A percentile compares a stretch with the other conserved stretches of the same genome.
phyloP scores from a whole-genome alignment of 2,113 vertebrate genomes.

The Natator depressus region DNA sequence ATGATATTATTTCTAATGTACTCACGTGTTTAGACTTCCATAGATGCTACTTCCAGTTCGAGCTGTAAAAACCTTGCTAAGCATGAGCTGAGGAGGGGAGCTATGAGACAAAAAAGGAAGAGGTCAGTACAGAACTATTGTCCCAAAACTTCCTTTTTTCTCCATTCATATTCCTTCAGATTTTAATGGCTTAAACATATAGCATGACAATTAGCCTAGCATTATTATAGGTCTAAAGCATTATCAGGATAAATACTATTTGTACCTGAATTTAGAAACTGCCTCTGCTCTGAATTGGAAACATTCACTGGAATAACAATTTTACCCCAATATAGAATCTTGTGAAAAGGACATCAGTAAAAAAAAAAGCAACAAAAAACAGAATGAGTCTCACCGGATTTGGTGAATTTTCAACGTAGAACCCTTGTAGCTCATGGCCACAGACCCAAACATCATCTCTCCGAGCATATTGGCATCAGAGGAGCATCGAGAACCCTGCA shows the following conservation, averaged over 20 bases:
- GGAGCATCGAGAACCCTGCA: conserved; percentile 89
- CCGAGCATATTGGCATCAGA: conserved; percentile 98
- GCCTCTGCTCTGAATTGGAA: background rate
- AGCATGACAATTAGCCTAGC: background rate
- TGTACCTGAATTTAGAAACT: background rate
- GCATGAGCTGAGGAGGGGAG: conserved; percentile 97
- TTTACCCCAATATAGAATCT: background rate
- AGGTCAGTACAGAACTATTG: background rate
- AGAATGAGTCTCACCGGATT: conserved; percentile 86
- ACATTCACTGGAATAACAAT: background rate
- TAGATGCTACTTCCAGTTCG: conserved; percentile 95
- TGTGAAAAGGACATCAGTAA: background rate
- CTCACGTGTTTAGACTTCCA: conserved; percentile 98
- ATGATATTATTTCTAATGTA: background rate
- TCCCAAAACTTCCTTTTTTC: background rate
- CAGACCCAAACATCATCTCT: conserved; percentile 99
- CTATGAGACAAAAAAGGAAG: conserved; percentile 74
- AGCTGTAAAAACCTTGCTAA: conserved; percentile 99
- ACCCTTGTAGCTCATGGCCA: conserved; percentile 99
- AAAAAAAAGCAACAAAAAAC: background rate
- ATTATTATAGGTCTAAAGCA: background rate
- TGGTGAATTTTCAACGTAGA: conserved; percentile 98
- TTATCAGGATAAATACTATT: background rate
- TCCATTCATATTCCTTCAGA: background rate
- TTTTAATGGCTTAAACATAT: background rate